These are phyloP conservation scores for Maniola jurtina DNA, from an alignment of 1,140 invertebrate species.

Conservation along the genomic window DNA sequence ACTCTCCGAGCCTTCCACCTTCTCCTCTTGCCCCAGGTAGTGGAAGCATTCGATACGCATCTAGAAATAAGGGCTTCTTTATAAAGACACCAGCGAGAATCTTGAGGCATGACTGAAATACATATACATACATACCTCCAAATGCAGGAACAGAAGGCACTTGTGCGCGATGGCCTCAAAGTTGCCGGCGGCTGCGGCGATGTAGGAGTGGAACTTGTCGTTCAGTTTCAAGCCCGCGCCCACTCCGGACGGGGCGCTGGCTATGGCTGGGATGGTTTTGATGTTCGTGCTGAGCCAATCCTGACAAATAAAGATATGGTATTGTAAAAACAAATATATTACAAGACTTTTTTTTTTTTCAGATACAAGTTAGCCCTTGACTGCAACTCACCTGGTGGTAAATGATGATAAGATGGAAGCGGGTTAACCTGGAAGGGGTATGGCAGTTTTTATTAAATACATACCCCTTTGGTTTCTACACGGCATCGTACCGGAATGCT, in stretches of 20 bases:
- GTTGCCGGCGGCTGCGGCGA: conserved; percentile 83
- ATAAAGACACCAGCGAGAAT: not conserved
- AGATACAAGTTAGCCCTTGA: no score
- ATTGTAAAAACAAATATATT: no score
- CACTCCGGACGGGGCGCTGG: conserved; percentile 33
- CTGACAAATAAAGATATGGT: conserved; percentile 42
- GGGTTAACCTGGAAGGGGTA: no score
- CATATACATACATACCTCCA: no score
- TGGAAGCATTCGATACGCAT: conserved; percentile 96
- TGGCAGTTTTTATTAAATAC: no score
- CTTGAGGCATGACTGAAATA: no score
- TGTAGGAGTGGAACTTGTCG: conserved; percentile 73
- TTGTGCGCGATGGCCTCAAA: conserved; percentile 95
- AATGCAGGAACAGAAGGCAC: conserved; percentile 93
- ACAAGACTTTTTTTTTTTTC: no score
- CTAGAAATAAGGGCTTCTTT: conserved; percentile 25
- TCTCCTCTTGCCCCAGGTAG: conserved; percentile 83
- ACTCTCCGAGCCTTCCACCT: conserved; percentile 33
- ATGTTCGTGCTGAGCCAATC: conserved; percentile 61
- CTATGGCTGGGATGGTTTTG: conserved; percentile 37
- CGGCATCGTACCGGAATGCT: no score
- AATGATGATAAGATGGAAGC: no score
- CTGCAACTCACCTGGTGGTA: no score
- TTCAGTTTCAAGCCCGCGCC: conserved; percentile 42
- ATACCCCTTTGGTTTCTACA: no score